phyloP scores from a whole-genome alignment of 2,113 vertebrate genomes.

The Rallus limicola region DNA sequence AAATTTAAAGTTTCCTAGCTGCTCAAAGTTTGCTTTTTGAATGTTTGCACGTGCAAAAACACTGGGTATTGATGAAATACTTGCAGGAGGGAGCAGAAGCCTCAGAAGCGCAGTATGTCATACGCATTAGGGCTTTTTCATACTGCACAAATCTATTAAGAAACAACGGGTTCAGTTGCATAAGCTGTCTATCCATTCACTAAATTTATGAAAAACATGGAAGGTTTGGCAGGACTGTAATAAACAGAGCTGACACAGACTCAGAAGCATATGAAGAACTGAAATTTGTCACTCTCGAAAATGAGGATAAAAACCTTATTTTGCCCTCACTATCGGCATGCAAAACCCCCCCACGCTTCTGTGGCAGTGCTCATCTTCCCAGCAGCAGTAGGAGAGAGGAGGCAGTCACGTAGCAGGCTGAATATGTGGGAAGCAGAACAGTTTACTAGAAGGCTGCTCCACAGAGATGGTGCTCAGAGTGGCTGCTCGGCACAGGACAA shows the following conservation, averaged over 20 bases:
- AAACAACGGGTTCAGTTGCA: not conserved
- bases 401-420: not conserved
- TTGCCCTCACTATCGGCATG: not conserved
- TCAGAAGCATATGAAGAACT: not conserved
- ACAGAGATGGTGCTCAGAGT: not conserved
- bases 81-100: rapidly evolving
- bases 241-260: not conserved
- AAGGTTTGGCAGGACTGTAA: not conserved
- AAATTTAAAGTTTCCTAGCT: not conserved
- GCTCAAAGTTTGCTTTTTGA: not conserved
- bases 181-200: not conserved
- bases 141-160: not conserved
- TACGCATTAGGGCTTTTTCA: not conserved
- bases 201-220: not conserved
- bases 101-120: not conserved
- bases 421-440: not conserved
- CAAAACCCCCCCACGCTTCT: rapidly evolving
- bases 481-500: not conserved
- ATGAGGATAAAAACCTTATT: not conserved
- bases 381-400: not conserved
- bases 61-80: not conserved
- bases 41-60: not conserved
- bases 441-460: not conserved
- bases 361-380: not conserved
- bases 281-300: not conserved